Evolutionary conservation across 2,888 invertebrate species (phyloP), one percentile per base, ranked within the genome.

Genomic region (Coleophora deauratella): DNA sequence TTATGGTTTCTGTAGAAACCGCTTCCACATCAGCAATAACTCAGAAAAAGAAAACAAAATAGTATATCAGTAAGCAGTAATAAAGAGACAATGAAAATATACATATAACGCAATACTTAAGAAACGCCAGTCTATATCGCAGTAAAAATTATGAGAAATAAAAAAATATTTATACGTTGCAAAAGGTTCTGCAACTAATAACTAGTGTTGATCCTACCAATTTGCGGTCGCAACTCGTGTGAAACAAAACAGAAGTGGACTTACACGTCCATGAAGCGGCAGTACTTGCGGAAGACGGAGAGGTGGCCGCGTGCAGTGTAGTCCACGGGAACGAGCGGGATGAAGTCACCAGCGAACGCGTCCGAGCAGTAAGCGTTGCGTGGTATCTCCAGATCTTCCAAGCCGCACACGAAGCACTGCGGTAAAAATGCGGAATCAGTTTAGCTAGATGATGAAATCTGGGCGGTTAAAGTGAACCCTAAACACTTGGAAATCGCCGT

Each of bases 401-500:
- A 46, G 0, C 79, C 79, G 40, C 78, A 79, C 1, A 79, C 75
- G 49, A 66, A 79, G 41, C 79, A 79, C 77, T 77, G 45, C 1
- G 40, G 35, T 39, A 13, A 1, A 34, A 28, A 10, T 9, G 9
- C 13, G 15, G 13, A 33, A n/a, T n/a, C n/a, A n/a, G n/a, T n/a
- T n/a, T n/a, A n/a, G n/a, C n/a, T n/a, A n/a, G 9, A 28, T 11
- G 13, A 15, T 33, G 27, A 27, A 13, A 3, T 11, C 12, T 3
- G 9, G 27, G 7, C 3, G 13, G 6, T 8, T 7, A 28, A 28
- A 28, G 9, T 9, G 8, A 9, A 9, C 8, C 8, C 8, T 28
- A 9, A 28, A 28, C 7, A 7, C 9, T n/a, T n/a, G n/a, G n/a
- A n/a, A n/a, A n/a, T n/a, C n/a, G n/a, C n/a, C n/a, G n/a, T n/a